phyloP scores from a whole-genome alignment of 2,113 vertebrate species.

The Petromus typicus region DNA sequence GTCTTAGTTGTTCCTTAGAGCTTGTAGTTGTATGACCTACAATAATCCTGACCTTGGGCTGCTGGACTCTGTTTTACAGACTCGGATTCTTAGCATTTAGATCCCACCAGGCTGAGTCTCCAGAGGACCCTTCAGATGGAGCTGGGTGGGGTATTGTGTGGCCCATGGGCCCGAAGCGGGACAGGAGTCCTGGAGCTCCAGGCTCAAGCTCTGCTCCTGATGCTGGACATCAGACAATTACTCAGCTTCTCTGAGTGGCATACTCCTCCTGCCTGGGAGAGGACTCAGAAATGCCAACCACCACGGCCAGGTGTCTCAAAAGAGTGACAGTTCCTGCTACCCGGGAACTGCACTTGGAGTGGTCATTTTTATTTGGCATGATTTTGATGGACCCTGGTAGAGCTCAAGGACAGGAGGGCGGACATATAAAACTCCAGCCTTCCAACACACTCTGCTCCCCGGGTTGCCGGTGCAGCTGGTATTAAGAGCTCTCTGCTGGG shows the following conservation, averaged over 20 bases:
- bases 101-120: neutral
- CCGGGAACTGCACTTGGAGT: rapidly evolving
- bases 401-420: neutral
- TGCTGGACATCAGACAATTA: neutral
- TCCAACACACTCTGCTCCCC: neutral
- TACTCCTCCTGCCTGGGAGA: neutral
- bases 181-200: neutral
- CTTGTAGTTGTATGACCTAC: neutral
- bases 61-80: neutral
- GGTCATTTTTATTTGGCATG: neutral
- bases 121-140: neutral
- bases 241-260: neutral
- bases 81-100: neutral
- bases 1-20: neutral
- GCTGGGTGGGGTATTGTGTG: rapidly evolving
- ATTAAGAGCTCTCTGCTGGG: neutral
- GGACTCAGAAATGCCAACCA: too few species aligned
- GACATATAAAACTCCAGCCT: neutral
- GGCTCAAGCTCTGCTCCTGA: neutral
- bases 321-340: rapidly evolving
- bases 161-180: too few species aligned
- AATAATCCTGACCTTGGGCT: constrained; percentile 30
- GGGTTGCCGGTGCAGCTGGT: neutral
- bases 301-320: rapidly evolving
- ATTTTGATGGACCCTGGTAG: neutral